Conservation (phyloP, 2,888 invertebrate species). For the Apeira syringaria region DNA sequence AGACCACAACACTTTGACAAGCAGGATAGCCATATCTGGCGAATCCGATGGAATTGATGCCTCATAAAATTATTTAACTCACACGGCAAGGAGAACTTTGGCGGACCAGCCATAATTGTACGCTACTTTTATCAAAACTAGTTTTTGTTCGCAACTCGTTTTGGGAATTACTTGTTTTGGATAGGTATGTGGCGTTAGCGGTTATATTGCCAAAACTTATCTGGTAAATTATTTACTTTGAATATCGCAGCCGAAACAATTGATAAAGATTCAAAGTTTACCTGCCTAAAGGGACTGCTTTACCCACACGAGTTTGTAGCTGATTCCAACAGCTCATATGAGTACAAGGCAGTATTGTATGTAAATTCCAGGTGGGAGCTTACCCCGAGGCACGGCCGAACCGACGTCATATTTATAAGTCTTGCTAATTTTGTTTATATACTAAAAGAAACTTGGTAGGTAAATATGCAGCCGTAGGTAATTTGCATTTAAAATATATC, state of each 20-base stretch:
- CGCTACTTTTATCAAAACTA: slow-evolving; percentile 24
- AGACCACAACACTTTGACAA: slow-evolving; percentile 46
- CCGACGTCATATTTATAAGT: slow-evolving; percentile 33
- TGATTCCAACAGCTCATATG: slow-evolving; percentile 23
- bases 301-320: slow-evolving; percentile 10
- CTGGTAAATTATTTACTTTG: not conserved
- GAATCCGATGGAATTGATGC: slow-evolving; percentile 25
- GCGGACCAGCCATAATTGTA: slow-evolving; percentile 26
- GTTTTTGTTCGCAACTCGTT: slow-evolving; percentile 27
- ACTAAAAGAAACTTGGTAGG: slow-evolving; percentile 1
- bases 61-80: slow-evolving; percentile 19
- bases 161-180: slow-evolving; percentile 15
- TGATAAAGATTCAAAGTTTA: not conserved
- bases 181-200: no score
- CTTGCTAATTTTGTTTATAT: slow-evolving; percentile 16
- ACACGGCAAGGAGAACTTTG: slow-evolving; percentile 17
- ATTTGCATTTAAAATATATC: no score
- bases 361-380: slow-evolving; percentile 42
- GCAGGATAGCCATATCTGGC: slow-evolving; percentile 50
- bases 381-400: slow-evolving; percentile 22
- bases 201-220: slow-evolving; percentile 5
- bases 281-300: not conserved
- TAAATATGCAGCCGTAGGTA: no score
- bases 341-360: slow-evolving; percentile 46
- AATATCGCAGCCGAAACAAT: slow-evolving; percentile 4